Percentiles rank a stretch among this genome's conserved stretches.
Conservation (phyloP, 2,888 invertebrate species). For the Agrochola lychnidis region DNA sequence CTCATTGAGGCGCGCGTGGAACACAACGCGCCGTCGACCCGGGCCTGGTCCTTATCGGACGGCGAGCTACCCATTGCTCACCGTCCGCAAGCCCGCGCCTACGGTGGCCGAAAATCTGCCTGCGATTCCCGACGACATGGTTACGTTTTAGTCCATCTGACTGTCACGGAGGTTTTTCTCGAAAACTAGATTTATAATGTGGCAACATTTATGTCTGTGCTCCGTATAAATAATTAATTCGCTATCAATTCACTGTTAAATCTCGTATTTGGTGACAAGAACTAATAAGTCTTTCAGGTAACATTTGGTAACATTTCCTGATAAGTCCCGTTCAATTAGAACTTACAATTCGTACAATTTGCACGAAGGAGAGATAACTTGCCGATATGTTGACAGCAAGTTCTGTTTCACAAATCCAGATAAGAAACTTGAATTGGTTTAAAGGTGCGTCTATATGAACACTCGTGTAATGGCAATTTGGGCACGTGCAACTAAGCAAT, state of each 20-base stretch:
- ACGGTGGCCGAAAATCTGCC: too few species aligned
- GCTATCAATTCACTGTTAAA: neutral
- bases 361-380: conserved; percentile 46
- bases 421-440: conserved; percentile 41
- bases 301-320: conserved; percentile 9
- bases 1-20: too few species aligned
- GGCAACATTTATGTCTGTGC: neutral
- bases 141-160: neutral
- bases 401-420: conserved; percentile 39
- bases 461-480: conserved; percentile 10
- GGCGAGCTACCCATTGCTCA: too few species aligned
- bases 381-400: conserved; percentile 46
- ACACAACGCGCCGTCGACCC: too few species aligned
- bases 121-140: too few species aligned
- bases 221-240: neutral
- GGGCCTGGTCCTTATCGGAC: too few species aligned
- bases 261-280: conserved; percentile 1
- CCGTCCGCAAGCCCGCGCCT: too few species aligned
- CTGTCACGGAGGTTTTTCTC: neutral
- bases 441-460: neutral
- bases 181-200: neutral
- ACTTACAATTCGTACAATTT: conserved; percentile 34
- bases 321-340: conserved; percentile 46
- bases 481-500: neutral
- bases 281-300: conserved; percentile 18